These are phyloP conservation scores for Cassiopea andromeda DNA, from an alignment of 30 jellyfish, hydroid and myxozoan genomes.

Conservation along the genomic window DNA sequence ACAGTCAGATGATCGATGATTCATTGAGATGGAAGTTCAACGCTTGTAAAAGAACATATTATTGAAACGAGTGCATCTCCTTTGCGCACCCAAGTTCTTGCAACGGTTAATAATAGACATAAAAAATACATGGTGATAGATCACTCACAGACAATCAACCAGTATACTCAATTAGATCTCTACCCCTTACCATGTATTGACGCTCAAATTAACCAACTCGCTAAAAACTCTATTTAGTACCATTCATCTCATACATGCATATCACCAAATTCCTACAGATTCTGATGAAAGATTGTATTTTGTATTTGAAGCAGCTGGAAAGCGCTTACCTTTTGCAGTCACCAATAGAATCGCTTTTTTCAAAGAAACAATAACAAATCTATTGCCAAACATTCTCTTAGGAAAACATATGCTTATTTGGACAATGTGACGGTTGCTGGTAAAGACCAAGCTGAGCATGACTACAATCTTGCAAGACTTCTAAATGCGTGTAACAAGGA, in stretches of 20 bases:
- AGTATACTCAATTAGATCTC: background rate
- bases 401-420: background rate
- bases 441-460: background rate
- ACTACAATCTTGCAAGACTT: background rate
- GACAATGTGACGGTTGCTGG: background rate
- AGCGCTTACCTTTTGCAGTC: background rate
- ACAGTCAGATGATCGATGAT: background rate
- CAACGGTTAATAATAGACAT: background rate
- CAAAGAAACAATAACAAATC: background rate
- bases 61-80: background rate
- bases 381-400: background rate
- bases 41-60: background rate
- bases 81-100: background rate
- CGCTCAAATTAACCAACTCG: background rate
- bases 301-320: background rate
- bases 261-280: background rate
- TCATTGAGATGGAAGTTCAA: background rate
- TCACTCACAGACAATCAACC: background rate
- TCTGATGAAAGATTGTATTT: background rate
- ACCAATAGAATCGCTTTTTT: background rate
- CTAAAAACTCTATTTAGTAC: background rate
- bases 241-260: background rate
- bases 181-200: background rate
- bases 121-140: background rate
- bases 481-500: background rate